Percentiles rank a stretch among this genome's conserved stretches.
These are phyloP conservation scores for Drosophila dunni DNA, from an alignment of 1,140 invertebrate genomes.

Conservation along the genomic window DNA sequence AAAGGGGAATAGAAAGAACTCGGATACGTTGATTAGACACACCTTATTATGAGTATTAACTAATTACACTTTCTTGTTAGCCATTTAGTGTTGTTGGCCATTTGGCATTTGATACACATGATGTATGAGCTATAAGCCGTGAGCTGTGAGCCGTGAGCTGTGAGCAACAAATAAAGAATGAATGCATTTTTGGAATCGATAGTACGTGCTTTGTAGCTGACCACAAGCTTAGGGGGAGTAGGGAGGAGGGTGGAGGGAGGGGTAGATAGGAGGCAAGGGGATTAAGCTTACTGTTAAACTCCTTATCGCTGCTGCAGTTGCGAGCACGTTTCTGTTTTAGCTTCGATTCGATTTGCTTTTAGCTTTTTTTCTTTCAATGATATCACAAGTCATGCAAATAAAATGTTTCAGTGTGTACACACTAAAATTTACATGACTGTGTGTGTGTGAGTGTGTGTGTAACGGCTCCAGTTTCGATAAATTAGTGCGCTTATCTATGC, in stretches of 20 bases:
- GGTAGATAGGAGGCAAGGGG: background rate
- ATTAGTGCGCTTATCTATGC: constrained; percentile 75
- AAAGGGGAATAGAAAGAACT: background rate
- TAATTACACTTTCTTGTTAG: constrained; percentile 79
- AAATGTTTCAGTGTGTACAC: constrained; percentile 37
- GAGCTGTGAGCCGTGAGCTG: constrained; percentile 36
- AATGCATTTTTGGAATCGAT: constrained; percentile 78
- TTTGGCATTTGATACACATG: constrained; percentile 61
- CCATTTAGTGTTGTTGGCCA: constrained; percentile 57
- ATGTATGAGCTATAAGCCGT: constrained; percentile 40
- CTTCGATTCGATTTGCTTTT: constrained; percentile 42
- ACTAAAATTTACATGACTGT: constrained; percentile 19
- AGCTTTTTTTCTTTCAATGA: constrained; percentile 25
- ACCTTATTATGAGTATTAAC: constrained; percentile 73
- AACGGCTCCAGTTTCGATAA: constrained; percentile 61
- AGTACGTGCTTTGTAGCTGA: constrained; percentile 62
- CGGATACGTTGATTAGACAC: constrained; percentile 40
- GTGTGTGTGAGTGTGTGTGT: constrained; percentile 8
- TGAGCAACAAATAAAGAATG: constrained; percentile 40
- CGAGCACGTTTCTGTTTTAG: constrained; percentile 48
- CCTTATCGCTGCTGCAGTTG: constrained; percentile 32
- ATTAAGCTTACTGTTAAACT: constrained; percentile 17
- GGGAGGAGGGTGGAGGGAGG: background rate
- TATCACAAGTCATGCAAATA: constrained; percentile 39
- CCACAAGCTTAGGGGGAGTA: background rate